These are phyloP conservation scores for Artibeus jamaicensis DNA, from an alignment of 2,797 vertebrate species.

Conservation along the genomic window DNA sequence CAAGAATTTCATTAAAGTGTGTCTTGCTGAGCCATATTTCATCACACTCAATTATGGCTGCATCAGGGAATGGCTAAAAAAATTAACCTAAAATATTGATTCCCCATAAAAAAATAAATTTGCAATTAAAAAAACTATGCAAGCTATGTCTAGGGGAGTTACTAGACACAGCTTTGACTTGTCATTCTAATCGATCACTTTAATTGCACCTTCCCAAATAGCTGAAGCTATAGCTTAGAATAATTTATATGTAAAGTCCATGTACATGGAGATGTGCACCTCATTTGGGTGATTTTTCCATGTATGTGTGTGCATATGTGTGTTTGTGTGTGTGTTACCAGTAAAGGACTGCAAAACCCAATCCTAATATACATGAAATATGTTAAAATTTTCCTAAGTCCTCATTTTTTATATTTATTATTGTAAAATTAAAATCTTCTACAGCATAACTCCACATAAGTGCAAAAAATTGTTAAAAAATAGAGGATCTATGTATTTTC, in stretches of 20 bases:
- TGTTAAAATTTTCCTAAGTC: not conserved
- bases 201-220: not conserved
- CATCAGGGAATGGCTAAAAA: not conserved
- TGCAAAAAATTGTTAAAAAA: not conserved
- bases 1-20: constrained; percentile 22
- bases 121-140: not conserved
- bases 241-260: not conserved
- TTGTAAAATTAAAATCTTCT: constrained; percentile 14
- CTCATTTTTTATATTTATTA: constrained; percentile 24
- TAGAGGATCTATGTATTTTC: not conserved
- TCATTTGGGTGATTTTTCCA: not conserved
- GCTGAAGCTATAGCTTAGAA: not conserved
- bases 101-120: not conserved
- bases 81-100: constrained; percentile 16
- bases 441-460: not conserved
- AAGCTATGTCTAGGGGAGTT: not conserved
- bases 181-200: not conserved
- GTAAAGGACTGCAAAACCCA: not conserved
- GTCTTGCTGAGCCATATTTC: not conserved
- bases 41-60: not conserved
- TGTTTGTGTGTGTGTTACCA: not conserved
- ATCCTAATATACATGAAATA: constrained; percentile 15
- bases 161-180: not conserved
- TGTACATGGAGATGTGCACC: not conserved
- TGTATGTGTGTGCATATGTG: not conserved